Base-by-base conservation (phyloP, 2,888 invertebrate species). In the Helicoverpa assulta region DNA sequence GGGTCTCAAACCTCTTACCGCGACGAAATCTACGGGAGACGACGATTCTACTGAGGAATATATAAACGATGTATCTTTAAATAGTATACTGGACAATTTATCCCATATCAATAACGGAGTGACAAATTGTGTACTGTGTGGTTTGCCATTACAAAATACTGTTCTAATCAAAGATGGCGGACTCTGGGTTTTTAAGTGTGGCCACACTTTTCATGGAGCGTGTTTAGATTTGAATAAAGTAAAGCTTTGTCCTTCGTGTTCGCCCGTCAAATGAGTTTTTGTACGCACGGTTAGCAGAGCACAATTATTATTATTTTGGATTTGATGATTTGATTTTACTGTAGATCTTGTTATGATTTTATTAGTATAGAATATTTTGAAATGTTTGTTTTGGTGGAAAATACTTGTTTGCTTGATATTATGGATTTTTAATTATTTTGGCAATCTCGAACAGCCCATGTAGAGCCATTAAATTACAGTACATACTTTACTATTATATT, bases 191-290 rank as follows among this genome's bases (percentile, higher is more conserved):
- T 97, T 97, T 88, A 95, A 95, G 65, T 97, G 97, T 85, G 96
- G 96, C 57, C 97, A 97, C 84, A 95, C 96, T 65, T 97, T 96
- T 87, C 97, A 97, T 62, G 96, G 96, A 0, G 96, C 96, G 6
- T 97, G 97, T 87, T 93, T 97, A 83, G 94, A 96, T 81, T 93
- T 96, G 78, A 96, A 96, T 82, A 96, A 95, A 89, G 86, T 96
- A 56, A 95, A 92, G 78, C 76, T 96, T 43, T 96, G 96, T 61
- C 94, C 95, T 0, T 89, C 93, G 56, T 96, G 96, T 82, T 82
- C 87, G 18, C 78, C 88, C 56, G 72, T 85, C n/a, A 81, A 86
- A 77, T 86, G 77, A 75, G 18, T 62, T 67, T 54, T 37, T 55
- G 10, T 33, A 26, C 0, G n/a, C 21, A 59, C 55, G 43, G 29